These are phyloP conservation scores for Oreochromis tanganicae DNA, from an alignment of 2,113 vertebrate genomes.

Conservation along the genomic window DNA sequence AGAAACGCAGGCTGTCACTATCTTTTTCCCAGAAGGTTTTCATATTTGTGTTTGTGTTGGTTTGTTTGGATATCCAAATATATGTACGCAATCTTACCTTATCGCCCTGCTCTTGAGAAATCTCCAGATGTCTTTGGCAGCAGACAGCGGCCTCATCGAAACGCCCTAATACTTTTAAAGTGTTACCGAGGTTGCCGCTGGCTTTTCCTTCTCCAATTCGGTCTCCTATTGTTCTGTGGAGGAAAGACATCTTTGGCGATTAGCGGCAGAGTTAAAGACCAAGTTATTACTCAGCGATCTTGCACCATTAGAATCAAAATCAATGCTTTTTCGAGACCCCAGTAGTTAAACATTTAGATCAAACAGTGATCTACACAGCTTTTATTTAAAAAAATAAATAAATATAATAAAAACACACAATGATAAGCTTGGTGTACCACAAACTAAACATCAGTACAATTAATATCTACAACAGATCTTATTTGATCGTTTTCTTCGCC, in stretches of 20 bases:
- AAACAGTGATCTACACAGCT: neutral
- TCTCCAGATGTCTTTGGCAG: conserved; percentile 95
- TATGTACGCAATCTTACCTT: conserved; percentile 75
- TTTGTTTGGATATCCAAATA: neutral
- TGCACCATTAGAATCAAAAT: neutral
- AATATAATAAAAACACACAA: neutral
- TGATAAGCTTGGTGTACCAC: neutral
- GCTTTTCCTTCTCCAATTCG: conserved; percentile 94
- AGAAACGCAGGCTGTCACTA: neutral
- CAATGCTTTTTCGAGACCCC: neutral
- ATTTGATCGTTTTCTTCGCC: neutral
- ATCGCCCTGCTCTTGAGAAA: conserved; percentile 92
- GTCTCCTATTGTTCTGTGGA: conserved; percentile 88
- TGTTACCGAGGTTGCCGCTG: conserved; percentile 96
- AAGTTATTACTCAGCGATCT: neutral
- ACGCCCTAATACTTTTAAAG: conserved; percentile 87
- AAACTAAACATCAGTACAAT: neutral
- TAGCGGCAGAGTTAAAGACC: neutral
- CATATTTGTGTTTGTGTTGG: neutral
- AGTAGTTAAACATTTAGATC: neutral
- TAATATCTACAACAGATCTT: neutral
- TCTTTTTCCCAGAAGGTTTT: neutral
- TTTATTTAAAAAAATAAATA: neutral
- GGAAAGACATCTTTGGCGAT: neutral
- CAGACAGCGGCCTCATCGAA: conserved; percentile 92